Percentiles rank a stretch among this genome's conserved stretches.
These are phyloP conservation scores for Marronus borbonicus DNA, from an alignment of 2,888 invertebrate species.

Conservation along the genomic window DNA sequence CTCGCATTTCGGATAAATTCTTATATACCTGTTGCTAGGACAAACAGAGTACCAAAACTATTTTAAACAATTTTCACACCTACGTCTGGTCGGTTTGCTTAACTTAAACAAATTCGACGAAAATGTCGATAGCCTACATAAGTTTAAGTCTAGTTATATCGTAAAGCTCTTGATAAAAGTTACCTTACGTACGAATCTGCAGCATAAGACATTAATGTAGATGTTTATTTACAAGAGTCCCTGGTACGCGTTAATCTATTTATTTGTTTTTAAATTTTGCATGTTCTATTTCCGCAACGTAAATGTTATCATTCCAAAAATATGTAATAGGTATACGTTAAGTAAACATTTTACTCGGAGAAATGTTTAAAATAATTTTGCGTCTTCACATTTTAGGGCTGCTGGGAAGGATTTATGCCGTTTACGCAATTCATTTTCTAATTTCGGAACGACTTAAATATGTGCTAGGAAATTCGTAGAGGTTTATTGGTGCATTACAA, in stretches of 20 bases:
- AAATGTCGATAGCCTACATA: background rate
- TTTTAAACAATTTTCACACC: background rate
- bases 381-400: background rate
- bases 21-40: background rate
- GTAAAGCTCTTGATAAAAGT: background rate
- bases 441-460: constrained; percentile 8
- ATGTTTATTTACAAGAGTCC: background rate
- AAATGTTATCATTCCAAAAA: constrained; percentile 20
- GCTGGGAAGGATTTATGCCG: background rate
- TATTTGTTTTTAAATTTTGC: constrained; percentile 1
- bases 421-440: constrained; percentile 13
- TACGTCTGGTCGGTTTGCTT: background rate
- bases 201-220: background rate
- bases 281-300: constrained; percentile 3
- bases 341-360: background rate
- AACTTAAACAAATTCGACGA: background rate
- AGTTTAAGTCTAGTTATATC: constrained; percentile 16
- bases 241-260: background rate
- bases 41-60: background rate
- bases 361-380: constrained; percentile 9
- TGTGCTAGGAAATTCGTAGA: background rate
- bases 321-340: background rate
- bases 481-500: background rate
- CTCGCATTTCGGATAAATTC: no score
- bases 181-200: background rate